Evolutionary conservation across 1,140 invertebrate genomes (phyloP).

Genomic region (Trachymyrmex septentrionalis): DNA sequence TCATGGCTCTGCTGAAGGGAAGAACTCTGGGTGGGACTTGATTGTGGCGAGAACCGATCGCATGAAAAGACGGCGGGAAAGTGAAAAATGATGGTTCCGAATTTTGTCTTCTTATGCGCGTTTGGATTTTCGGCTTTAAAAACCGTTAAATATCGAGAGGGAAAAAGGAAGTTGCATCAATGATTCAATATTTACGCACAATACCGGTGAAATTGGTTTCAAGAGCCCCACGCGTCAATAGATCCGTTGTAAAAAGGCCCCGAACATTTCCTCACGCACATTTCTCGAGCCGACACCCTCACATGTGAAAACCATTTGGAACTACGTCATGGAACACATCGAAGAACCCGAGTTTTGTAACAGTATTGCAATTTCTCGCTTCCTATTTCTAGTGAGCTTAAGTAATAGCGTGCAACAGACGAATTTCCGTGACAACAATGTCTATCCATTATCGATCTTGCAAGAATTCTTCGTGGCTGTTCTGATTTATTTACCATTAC

Average conservation of each 20-base stretch:
- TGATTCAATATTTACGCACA: slow-evolving; percentile 84
- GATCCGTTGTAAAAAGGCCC: slow-evolving; percentile 74
- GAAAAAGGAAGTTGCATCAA: slow-evolving; percentile 64
- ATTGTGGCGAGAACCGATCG: slow-evolving; percentile 80
- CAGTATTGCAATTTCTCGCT: slow-evolving; percentile 19
- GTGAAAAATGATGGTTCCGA: slow-evolving; percentile 79
- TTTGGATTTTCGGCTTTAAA: slow-evolving; percentile 70
- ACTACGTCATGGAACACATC: not conserved
- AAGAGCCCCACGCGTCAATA: slow-evolving; percentile 74
- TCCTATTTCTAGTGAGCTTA: slow-evolving; percentile 43
- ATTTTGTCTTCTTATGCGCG: slow-evolving; percentile 40
- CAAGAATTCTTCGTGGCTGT: not conserved
- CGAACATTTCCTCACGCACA: slow-evolving; percentile 54
- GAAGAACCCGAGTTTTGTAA: slow-evolving; percentile 23
- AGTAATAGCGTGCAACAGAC: slow-evolving; percentile 48
- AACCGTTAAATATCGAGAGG: slow-evolving; percentile 81
- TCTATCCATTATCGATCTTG: slow-evolving; percentile 16
- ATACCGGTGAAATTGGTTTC: slow-evolving; percentile 81
- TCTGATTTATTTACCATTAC: slow-evolving; percentile 16
- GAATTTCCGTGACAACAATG: slow-evolving; percentile 12
- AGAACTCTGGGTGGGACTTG: slow-evolving; percentile 58
- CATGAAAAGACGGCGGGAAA: slow-evolving; percentile 73
- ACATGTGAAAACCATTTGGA: slow-evolving; percentile 72
- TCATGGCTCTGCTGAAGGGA: slow-evolving; percentile 48
- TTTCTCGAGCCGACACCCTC: slow-evolving; percentile 32